Conservation (phyloP, 92 coral and sea anemone genomes). For the Scolanthus callimorphus region DNA sequence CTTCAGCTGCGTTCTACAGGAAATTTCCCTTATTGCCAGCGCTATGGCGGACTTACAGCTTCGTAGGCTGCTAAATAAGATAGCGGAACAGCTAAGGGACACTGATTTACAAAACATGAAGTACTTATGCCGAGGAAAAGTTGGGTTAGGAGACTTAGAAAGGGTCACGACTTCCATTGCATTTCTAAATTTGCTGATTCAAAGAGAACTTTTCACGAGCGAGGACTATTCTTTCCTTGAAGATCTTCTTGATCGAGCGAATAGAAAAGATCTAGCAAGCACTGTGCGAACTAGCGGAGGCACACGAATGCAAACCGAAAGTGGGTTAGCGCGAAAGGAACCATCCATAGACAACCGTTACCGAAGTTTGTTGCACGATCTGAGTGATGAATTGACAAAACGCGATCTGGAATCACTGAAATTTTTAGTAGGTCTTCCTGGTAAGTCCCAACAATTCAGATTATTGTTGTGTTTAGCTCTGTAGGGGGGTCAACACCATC, state of each 20-base stretch:
- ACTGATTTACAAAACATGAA: conserved; percentile 63
- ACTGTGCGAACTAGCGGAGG: conserved; percentile 35
- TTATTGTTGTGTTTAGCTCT: too few relatives aligned
- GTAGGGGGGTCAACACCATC: too few relatives aligned
- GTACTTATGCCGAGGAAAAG: conserved; percentile 51
- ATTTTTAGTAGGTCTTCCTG: conserved; percentile 76
- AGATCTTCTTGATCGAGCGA: conserved; percentile 29
- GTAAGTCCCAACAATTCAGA: too few relatives aligned
- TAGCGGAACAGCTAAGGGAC: conserved; percentile 52
- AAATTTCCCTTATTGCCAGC: too few relatives aligned
- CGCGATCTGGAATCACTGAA: conserved; percentile 64
- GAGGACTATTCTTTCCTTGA: conserved; percentile 35
- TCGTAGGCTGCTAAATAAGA: conserved; percentile 12
- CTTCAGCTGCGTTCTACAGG: too few relatives aligned
- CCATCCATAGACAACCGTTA: conserved; percentile 5
- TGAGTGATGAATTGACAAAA: conserved; percentile 74
- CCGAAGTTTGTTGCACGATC: conserved; percentile 44
- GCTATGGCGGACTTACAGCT: conserved; percentile 10
- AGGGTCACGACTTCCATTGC: conserved; percentile 20
- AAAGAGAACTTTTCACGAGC: conserved; percentile 38
- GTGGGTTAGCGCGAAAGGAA: conserved; percentile 13
- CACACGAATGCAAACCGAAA: conserved; percentile 55
- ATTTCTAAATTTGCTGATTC: conserved; percentile 42
- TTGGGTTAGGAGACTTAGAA: conserved; percentile 55
- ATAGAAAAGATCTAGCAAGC: conserved; percentile 64